Evolutionary conservation across 2,888 invertebrate genomes (phyloP).

Genomic region (Unio pictorum): DNA sequence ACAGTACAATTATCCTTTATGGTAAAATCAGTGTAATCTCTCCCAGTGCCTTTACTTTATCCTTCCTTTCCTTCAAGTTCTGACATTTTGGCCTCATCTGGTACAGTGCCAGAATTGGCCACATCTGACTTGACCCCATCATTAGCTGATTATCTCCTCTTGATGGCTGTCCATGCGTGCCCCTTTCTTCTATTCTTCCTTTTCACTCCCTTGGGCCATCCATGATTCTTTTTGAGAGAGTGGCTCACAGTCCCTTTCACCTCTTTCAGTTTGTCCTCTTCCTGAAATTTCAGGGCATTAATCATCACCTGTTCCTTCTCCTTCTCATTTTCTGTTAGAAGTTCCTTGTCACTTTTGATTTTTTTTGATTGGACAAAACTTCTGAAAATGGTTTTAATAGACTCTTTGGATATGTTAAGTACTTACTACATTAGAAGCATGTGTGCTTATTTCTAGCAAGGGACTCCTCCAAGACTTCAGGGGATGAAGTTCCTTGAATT

Average conservation of each 20-base stretch:
- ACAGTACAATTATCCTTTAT: no score
- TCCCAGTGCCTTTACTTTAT: no score
- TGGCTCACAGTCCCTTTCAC: conserved; percentile 18
- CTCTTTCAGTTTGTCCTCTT: conserved; percentile 36
- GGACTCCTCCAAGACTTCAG: conserved; percentile 47
- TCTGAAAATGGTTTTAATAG: conserved; percentile 66
- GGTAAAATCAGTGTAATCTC: no score
- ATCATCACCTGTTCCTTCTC: conserved; percentile 44
- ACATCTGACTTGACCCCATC: conserved; percentile 16
- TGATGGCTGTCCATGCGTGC: conserved; percentile 59
- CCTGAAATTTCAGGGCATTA: conserved; percentile 38
- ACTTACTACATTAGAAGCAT: conserved; percentile 66
- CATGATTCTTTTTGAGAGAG: conserved; percentile 31
- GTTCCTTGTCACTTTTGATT: conserved; percentile 36
- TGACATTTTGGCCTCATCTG: neutral
- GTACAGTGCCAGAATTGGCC: neutral
- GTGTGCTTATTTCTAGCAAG: conserved; percentile 43
- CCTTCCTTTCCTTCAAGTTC: no score
- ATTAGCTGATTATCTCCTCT: conserved; percentile 39
- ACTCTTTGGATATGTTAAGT: conserved; percentile 68
- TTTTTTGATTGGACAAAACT: conserved; percentile 63
- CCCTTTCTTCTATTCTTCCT: conserved; percentile 51
- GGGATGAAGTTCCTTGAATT: conserved; percentile 54
- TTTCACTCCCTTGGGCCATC: conserved; percentile 54
- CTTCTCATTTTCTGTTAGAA: conserved; percentile 45